These are phyloP conservation scores for Osmoderma eremita DNA, from an alignment of 2,888 invertebrate species.

Conservation along the genomic window DNA sequence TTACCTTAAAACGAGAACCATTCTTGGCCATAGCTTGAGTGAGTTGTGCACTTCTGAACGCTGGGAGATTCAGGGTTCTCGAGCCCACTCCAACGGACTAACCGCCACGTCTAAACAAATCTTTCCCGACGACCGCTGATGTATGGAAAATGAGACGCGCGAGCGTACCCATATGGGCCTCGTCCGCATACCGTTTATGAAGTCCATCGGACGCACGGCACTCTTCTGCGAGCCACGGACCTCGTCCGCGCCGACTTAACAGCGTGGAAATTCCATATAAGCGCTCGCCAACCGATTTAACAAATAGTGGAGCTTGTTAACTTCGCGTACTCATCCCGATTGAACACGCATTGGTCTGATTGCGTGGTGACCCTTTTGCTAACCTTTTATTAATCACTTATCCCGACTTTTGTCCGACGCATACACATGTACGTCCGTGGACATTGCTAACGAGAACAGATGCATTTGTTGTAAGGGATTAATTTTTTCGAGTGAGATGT, in stretches of 20 bases:
- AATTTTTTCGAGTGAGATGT: neutral
- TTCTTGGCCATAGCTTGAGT: too few relatives aligned
- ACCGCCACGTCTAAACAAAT: conserved; percentile 2
- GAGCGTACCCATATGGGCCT: neutral
- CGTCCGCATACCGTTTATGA: conserved; percentile 15
- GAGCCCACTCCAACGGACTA: too few relatives aligned
- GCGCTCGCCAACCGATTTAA: conserved; percentile 20
- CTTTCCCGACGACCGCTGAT: neutral
- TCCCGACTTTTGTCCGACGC: neutral
- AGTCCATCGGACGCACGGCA: neutral
- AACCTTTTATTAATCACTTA: conserved; percentile 25
- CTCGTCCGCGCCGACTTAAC: conserved; percentile 9
- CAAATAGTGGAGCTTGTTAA: conserved; percentile 20
- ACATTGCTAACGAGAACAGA: conserved; percentile 12
- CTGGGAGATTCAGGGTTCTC: too few relatives aligned
- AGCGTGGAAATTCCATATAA: conserved; percentile 28
- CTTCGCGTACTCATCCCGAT: conserved; percentile 13
- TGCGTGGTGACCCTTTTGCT: conserved; percentile 14
- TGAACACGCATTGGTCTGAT: conserved; percentile 19
- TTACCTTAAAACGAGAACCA: too few relatives aligned
- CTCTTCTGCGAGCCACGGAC: conserved; percentile 7
- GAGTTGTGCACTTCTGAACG: too few relatives aligned
- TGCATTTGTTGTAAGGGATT: neutral
- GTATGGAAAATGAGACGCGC: conserved; percentile 1
- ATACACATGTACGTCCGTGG: too few relatives aligned